These are phyloP conservation scores for Neodiprion virginianus DNA, from an alignment of 1,140 invertebrate genomes.

Conservation along the genomic window DNA sequence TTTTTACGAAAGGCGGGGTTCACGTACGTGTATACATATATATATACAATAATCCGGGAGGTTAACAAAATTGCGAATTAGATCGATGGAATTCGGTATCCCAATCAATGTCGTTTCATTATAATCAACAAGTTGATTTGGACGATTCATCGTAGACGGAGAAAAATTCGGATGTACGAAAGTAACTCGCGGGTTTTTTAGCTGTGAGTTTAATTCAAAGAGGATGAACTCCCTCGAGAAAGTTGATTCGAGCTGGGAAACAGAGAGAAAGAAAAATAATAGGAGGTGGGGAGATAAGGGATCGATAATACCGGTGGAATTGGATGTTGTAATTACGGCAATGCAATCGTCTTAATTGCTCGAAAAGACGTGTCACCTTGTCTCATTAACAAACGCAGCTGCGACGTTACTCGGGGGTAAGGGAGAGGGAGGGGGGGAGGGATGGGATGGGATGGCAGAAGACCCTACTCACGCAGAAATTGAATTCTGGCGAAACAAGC, in stretches of 20 bases:
- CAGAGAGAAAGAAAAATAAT: not conserved
- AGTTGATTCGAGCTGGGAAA: too few species aligned
- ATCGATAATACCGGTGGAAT: too few species aligned
- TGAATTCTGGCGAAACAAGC: not conserved
- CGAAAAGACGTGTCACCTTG: constrained; percentile 1
- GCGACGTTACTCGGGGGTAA: constrained; percentile 19
- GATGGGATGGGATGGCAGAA: too few species aligned
- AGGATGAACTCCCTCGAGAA: not conserved
- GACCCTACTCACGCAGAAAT: constrained; percentile 16
- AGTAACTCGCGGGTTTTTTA: too few species aligned
- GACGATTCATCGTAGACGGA: not conserved
- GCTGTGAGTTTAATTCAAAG: too few species aligned
- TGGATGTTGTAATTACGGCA: not conserved
- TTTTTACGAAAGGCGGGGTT: too few species aligned
- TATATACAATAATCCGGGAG: too few species aligned
- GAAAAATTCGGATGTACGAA: not conserved
- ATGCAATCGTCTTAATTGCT: not conserved
- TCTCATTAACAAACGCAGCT: not conserved
- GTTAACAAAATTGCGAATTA: not conserved
- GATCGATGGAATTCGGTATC: not conserved
- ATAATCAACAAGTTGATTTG: not conserved
- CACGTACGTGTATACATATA: too few species aligned
- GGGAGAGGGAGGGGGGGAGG: too few species aligned
- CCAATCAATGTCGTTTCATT: not conserved
- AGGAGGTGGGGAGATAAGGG: too few species aligned